Evolutionary conservation across 2,888 invertebrate species (phyloP).

Genomic region (Machimus atricapillus): DNA sequence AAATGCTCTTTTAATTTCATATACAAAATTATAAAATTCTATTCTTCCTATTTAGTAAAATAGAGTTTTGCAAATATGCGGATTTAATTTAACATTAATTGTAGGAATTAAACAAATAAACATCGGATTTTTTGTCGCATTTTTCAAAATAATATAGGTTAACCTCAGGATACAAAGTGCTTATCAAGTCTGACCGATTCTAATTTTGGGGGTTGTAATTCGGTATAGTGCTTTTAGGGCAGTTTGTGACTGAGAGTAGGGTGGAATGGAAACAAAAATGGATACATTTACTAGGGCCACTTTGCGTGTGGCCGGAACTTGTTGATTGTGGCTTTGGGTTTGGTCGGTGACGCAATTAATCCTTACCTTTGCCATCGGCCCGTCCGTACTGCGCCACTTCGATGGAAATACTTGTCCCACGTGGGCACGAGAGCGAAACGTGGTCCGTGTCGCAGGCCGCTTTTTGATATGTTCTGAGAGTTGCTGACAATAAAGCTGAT

Average conservation of each 20-base stretch:
- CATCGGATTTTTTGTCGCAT: too few relatives aligned
- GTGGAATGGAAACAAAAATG: not conserved
- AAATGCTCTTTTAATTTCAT: too few relatives aligned
- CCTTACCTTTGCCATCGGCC: constrained; percentile 59
- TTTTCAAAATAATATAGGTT: too few relatives aligned
- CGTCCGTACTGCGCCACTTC: constrained; percentile 82
- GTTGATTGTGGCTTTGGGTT: not conserved
- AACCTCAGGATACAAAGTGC: too few relatives aligned
- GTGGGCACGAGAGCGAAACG: constrained; percentile 88
- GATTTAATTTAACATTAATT: too few relatives aligned
- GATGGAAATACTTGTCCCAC: constrained; percentile 89
- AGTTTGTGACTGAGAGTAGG: not conserved
- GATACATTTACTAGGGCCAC: not conserved
- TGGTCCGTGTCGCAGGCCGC: constrained; percentile 92
- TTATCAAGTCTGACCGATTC: too few relatives aligned
- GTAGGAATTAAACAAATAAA: too few relatives aligned
- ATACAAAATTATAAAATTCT: too few relatives aligned
- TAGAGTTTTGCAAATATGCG: too few relatives aligned
- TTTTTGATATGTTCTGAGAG: constrained; percentile 88
- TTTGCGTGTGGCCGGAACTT: not conserved
- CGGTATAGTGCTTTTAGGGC: not conserved
- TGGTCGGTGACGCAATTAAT: constrained; percentile 9
- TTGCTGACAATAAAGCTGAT: constrained; percentile 87
- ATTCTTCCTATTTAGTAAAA: too few relatives aligned
- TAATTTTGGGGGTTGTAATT: too few relatives aligned